Evolutionary conservation across 30 jellyfish, hydroid and myxozoan genomes (phyloP).

Genomic region (Pelagia noctiluca): DNA sequence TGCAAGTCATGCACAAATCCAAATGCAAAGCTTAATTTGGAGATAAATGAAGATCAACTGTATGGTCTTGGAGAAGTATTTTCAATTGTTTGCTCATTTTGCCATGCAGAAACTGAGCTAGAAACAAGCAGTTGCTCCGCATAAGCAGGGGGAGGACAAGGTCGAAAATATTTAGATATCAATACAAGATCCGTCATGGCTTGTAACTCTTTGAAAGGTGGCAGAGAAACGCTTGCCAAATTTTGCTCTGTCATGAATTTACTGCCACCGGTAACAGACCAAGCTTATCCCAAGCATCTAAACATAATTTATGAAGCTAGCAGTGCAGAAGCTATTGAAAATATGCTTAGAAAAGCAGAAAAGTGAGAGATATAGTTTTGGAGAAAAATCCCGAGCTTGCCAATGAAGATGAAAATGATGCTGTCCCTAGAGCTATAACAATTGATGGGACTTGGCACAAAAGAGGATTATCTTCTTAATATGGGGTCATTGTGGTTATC

Average conservation of each 20-base stretch:
- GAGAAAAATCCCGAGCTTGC: neutral
- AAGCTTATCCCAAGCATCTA: neutral
- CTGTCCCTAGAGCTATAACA: slow-evolving; percentile 8
- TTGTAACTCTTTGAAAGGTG: slow-evolving; percentile 34
- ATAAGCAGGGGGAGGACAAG: neutral
- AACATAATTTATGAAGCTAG: neutral
- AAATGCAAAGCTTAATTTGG: neutral
- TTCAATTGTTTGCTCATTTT: slow-evolving; percentile 18
- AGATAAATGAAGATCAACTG: slow-evolving; percentile 9
- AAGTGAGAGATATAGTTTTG: neutral
- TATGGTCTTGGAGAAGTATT: slow-evolving; percentile 43
- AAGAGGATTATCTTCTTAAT: slow-evolving; percentile 3
- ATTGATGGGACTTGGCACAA: slow-evolving; percentile 27
- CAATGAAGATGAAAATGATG: slow-evolving; percentile 5
- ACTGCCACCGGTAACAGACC: neutral
- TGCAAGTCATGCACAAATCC: slow-evolving; percentile 8
- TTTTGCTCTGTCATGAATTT: slow-evolving; percentile 19
- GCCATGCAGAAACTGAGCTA: slow-evolving; percentile 21
- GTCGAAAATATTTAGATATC: neutral
- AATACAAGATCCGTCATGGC: slow-evolving; percentile 37
- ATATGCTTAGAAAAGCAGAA: neutral
- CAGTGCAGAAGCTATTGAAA: neutral
- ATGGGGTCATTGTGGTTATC: slow-evolving; percentile 1
- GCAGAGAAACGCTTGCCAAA: slow-evolving; percentile 15
- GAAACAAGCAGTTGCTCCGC: slow-evolving; percentile 9